phyloP scores from a whole-genome alignment of 1,140 invertebrate genomes.

The Nylanderia fulva region DNA sequence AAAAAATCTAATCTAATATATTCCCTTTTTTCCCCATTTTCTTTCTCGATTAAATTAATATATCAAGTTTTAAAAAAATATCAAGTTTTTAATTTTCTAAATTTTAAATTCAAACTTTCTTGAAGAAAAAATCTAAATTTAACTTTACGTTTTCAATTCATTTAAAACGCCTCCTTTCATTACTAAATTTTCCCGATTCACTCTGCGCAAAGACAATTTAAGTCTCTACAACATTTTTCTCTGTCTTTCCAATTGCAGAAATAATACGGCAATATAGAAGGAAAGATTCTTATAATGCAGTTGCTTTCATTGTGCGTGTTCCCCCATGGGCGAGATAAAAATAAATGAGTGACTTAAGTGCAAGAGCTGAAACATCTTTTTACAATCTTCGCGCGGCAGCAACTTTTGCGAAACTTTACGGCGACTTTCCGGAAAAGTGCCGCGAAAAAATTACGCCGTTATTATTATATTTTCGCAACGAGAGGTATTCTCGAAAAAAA shows the following conservation, averaged over 20 bases:
- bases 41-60: background rate
- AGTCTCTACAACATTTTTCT: no score
- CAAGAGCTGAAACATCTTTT: constrained; percentile 11
- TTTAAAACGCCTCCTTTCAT: no score
- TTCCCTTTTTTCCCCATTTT: background rate
- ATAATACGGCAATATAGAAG: background rate
- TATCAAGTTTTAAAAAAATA: background rate
- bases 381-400: constrained; percentile 12
- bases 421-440: background rate
- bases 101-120: no score
- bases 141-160: no score
- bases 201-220: no score
- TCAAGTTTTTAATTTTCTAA: background rate
- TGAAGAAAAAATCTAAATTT: no score
- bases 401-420: background rate
- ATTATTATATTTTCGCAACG: constrained; percentile 8
- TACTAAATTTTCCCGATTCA: no score
- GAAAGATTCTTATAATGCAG: background rate
- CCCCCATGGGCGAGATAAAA: constrained; percentile 17
- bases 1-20: background rate
- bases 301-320: background rate
- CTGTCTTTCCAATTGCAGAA: background rate
- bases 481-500: background rate
- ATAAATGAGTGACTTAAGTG: constrained; percentile 29
- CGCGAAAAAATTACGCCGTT: background rate